Percentiles rank a stretch among this genome's conserved stretches.
Evolutionary conservation across 2,113 vertebrate species (phyloP).

Genomic region (Nannospalax galili): DNA sequence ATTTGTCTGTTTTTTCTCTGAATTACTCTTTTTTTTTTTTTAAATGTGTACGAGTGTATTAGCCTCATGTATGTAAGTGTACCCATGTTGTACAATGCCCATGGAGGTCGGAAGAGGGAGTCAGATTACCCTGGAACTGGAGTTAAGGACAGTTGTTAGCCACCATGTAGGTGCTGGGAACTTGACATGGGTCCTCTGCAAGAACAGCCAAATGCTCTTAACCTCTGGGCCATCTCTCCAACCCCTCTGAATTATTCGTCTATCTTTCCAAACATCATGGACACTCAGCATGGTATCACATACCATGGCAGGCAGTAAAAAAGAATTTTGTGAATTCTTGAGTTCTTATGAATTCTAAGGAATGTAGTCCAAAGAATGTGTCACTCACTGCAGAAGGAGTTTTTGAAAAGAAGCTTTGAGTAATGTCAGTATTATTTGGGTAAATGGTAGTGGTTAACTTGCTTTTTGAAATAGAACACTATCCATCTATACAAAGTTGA

Average conservation of each 20-base stretch:
- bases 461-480: background rate
- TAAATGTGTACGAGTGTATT: too few relatives aligned
- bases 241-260: too few relatives aligned
- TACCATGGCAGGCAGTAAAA: background rate
- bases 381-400: background rate
- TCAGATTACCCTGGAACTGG: too few relatives aligned
- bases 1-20: background rate
- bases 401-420: background rate
- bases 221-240: too few relatives aligned
- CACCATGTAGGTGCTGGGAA: too few relatives aligned
- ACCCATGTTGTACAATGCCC: too few relatives aligned
- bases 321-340: slow-evolving; percentile 13
- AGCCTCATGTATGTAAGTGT: too few relatives aligned
- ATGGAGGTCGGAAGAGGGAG: too few relatives aligned
- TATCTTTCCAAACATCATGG: background rate
- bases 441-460: slow-evolving; percentile 4
- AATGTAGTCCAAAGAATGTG: background rate
- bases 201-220: too few relatives aligned
- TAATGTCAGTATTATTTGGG: background rate
- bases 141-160: too few relatives aligned
- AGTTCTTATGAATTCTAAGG: background rate
- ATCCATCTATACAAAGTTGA: background rate
- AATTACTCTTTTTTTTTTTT: slow-evolving; percentile 17
- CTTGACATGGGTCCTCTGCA: too few relatives aligned
- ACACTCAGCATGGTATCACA: background rate